Percentiles rank a stretch among this genome's conserved stretches.
These are phyloP conservation scores for Ligdia adustata DNA, from an alignment of 2,888 invertebrate species.

Conservation along the genomic window DNA sequence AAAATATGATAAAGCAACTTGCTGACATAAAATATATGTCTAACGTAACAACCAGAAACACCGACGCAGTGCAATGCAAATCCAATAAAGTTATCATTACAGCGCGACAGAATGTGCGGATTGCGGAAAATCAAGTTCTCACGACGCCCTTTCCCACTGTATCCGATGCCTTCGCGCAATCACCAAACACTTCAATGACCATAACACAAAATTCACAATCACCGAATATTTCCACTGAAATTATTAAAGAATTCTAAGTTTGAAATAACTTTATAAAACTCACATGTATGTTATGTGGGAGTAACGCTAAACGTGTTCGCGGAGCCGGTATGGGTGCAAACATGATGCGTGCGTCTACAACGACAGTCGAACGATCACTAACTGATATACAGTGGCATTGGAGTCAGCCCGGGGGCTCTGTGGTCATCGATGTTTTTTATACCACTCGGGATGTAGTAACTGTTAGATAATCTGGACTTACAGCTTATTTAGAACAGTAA, in stretches of 20 bases:
- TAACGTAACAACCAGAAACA: slow-evolving; percentile 17
- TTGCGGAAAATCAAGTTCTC: slow-evolving; percentile 74
- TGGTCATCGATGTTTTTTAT: slow-evolving; percentile 6
- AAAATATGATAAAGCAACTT: slow-evolving; percentile 1
- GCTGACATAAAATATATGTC: slow-evolving; percentile 15
- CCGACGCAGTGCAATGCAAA: slow-evolving; percentile 21
- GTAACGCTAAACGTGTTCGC: slow-evolving; percentile 69
- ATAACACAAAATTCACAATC: slow-evolving; percentile 13
- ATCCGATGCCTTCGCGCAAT: slow-evolving; percentile 25
- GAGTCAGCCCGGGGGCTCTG: slow-evolving; percentile 5
- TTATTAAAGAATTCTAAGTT: not conserved
- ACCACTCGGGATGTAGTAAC: slow-evolving; percentile 12
- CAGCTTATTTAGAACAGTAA: not conserved
- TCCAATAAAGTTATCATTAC: slow-evolving; percentile 52
- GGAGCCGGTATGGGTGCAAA: slow-evolving; percentile 68
- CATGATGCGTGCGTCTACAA: slow-evolving; percentile 56
- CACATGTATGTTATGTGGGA: slow-evolving; percentile 77
- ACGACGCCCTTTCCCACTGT: slow-evolving; percentile 46
- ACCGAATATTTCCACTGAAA: not conserved
- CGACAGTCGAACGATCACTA: slow-evolving; percentile 41
- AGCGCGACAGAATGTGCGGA: slow-evolving; percentile 67
- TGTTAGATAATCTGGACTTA: slow-evolving; percentile 14
- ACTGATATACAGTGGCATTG: slow-evolving; percentile 3
- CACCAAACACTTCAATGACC: slow-evolving; percentile 8
- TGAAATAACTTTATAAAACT: slow-evolving; percentile 40